Evolutionary conservation across 2,888 invertebrate genomes (phyloP), one percentile per base, ranked within the genome.

Genomic region (Agrotis segetum): DNA sequence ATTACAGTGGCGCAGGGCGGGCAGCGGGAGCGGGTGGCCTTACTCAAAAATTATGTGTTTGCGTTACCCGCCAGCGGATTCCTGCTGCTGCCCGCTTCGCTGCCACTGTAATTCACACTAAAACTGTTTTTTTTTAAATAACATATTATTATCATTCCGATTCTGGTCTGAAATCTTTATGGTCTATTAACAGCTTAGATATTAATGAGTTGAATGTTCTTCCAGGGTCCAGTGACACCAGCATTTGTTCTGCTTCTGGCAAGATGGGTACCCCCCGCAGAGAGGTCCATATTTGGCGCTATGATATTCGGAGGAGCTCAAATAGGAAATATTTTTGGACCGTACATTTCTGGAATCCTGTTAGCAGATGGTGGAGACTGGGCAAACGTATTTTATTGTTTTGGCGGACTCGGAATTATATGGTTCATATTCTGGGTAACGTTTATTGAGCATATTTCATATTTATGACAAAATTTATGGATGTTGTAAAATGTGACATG

Each of bases 211-310:
- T 40, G 40, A 21, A 21, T 16, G 14, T 2, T 0, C 9, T 64
- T 46, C 85, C 80, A 97, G 97, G 97, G 97, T 52, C 96, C 96
- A 16, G 96, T 97, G 1, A 97, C 96, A 74, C 97, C 96, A 58
- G 97, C 97, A 0, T 97, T 98, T 90, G 96, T 97, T 16, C 91
- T 96, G 1, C 86, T 97, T 13, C 88, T 97, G 77, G 96, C 97
- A 0, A 93, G 97, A 85, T 97, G 97, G 97, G 96, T 96, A 0
- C 97, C 97, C 0, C 96, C 97, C 0, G 85, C 93, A 6, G 97
- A 97, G 82, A 89, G 97, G 47, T 96, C 97, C 6, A 89, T 95
- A 56, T 93, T 97, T 53, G 97, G 97, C 0, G 96, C 97, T 1
- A 95, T 97, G 89, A 96, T 97, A 67, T 97, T 97, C 70, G 96